Conservation (phyloP, 2,113 vertebrate genomes). For the Albula glossodonta region DNA sequence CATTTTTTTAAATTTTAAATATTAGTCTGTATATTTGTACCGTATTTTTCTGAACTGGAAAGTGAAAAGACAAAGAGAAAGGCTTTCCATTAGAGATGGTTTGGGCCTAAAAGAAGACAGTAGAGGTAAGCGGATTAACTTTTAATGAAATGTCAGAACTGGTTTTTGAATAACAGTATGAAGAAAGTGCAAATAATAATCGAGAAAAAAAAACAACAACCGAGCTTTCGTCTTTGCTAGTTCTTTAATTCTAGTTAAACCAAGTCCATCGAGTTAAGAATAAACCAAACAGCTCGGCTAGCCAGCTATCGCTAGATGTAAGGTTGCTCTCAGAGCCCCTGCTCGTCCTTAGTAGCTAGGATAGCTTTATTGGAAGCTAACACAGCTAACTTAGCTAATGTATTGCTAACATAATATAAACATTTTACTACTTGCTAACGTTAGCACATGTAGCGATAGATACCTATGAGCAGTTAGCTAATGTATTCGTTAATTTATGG, state of each 20-base stretch:
- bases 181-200: not conserved
- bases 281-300: not conserved
- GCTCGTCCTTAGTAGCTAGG: not conserved
- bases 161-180: not conserved
- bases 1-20: conserved; percentile 50
- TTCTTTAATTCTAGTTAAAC: not conserved
- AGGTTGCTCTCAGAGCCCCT: not conserved
- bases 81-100: conserved; percentile 73
- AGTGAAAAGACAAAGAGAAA: conserved; percentile 79
- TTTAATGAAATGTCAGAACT: conserved; percentile 6
- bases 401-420: no score
- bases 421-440: not conserved
- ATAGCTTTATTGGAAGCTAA: no score
- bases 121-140: conserved; percentile 68
- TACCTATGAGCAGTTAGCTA: no score
- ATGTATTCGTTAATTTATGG: no score
- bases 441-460: not conserved
- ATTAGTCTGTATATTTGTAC: conserved; percentile 38
- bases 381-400: no score
- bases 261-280: not conserved
- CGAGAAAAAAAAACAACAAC: not conserved
- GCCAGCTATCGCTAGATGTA: not conserved
- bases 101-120: conserved; percentile 77
- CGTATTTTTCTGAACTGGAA: conserved; percentile 59
- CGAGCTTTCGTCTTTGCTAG: not conserved